Conservation (phyloP, 2,113 vertebrate species). For the Cyrtonyx montezumae region DNA sequence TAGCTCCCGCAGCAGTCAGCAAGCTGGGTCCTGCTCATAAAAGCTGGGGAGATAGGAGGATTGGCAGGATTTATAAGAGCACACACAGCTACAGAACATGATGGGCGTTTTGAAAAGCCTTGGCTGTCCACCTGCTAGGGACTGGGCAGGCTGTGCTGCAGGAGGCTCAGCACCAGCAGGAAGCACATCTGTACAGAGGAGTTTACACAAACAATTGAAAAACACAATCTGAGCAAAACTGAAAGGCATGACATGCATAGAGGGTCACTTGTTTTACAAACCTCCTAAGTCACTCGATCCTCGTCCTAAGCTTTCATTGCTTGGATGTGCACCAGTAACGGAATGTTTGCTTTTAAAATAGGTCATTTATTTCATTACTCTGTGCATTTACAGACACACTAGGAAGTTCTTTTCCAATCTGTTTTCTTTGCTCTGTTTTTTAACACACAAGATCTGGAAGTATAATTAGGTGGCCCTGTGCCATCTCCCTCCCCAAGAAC, state of each 20-base stretch:
- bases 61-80: not conserved
- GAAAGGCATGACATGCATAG: rapidly evolving
- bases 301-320: rapidly evolving
- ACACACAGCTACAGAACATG: rapidly evolving
- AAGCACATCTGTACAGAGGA: not conserved
- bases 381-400: not conserved
- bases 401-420: not conserved
- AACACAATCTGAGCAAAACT: not conserved
- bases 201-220: not conserved
- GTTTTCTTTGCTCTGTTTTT: not conserved
- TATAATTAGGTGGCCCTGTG: not conserved
- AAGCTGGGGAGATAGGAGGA: not conserved
- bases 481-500: not conserved
- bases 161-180: not conserved
- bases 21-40: not conserved
- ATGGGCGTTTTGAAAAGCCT: not conserved
- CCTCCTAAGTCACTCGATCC: not conserved
- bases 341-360: not conserved
- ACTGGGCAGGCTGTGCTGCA: not conserved
- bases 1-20: not conserved
- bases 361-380: not conserved
- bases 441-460: not conserved
- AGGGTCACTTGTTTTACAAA: not conserved
- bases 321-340: not conserved
- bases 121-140: not conserved